Evolutionary conservation across 2,797 vertebrate species (phyloP).

Genomic region (Jordanella pulchra): DNA sequence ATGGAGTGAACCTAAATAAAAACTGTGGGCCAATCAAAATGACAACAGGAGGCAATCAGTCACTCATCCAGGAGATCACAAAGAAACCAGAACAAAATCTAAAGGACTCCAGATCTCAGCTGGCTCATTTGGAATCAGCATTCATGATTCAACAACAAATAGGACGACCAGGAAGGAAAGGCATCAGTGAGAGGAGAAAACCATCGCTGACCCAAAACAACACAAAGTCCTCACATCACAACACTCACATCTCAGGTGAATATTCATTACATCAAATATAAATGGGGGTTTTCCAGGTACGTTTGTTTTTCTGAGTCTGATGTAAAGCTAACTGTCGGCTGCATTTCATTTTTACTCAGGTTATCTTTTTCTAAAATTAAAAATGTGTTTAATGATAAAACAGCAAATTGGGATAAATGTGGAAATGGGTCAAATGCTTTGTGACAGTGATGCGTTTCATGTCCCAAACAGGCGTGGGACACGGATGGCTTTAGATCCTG

Average conservation of each 20-base stretch:
- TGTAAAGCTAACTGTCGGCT: neutral
- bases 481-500: conserved; percentile 24
- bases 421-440: neutral
- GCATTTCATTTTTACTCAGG: neutral
- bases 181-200: neutral
- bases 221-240: neutral
- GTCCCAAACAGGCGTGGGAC: neutral
- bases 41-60: neutral
- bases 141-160: neutral
- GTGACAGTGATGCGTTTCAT: neutral
- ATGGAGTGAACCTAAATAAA: too few relatives aligned
- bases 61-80: neutral
- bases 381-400: neutral
- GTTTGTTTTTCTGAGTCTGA: too few relatives aligned
- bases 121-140: neutral
- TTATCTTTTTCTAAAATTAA: neutral
- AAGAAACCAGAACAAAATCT: neutral
- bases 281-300: too few relatives aligned
- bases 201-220: neutral
- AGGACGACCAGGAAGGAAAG: neutral
- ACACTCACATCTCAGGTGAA: neutral
- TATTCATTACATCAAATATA: neutral
- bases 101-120: neutral
- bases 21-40: too few relatives aligned
- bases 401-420: neutral